Conservation (phyloP, 2,113 vertebrate species). For the Melanerpes aurifrons region DNA sequence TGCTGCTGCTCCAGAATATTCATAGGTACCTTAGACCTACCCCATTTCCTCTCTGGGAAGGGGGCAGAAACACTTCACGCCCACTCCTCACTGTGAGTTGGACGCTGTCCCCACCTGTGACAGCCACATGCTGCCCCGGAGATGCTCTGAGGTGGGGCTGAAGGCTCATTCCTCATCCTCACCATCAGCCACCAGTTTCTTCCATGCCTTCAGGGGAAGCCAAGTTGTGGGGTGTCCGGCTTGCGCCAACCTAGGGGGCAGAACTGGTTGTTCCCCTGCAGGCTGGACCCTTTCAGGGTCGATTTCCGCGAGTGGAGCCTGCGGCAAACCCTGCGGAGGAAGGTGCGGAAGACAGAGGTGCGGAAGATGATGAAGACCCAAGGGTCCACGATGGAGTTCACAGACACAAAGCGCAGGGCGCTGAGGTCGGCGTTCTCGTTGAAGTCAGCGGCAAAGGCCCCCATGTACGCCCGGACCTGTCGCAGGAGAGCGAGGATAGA, state of each 20-base stretch:
- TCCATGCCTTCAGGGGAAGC: background rate
- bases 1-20: background rate
- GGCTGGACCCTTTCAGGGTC: accelerated
- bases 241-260: slow-evolving; percentile 3
- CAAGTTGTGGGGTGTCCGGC: background rate
- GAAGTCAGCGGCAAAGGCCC: slow-evolving; percentile 48
- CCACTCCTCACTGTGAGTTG: accelerated
- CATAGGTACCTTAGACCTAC: background rate
- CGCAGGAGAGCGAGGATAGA: background rate
- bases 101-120: background rate
- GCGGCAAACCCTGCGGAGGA: slow-evolving; percentile 69
- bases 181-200: background rate
- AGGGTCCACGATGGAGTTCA: slow-evolving; percentile 83
- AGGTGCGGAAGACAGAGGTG: slow-evolving; percentile 76
- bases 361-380: slow-evolving; percentile 87
- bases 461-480: slow-evolving; percentile 77
- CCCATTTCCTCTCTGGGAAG: background rate
- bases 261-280: accelerated
- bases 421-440: slow-evolving; percentile 72
- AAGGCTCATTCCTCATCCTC: slow-evolving; percentile 44
- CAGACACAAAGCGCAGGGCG: slow-evolving; percentile 79
- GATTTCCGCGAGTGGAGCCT: background rate
- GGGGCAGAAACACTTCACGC: background rate
- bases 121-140: background rate
- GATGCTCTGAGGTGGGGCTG: background rate